Evolutionary conservation across 1,140 invertebrate genomes (phyloP), one percentile per base, ranked within the genome.

Genomic region (Carcinoscorpius rotundicauda): DNA sequence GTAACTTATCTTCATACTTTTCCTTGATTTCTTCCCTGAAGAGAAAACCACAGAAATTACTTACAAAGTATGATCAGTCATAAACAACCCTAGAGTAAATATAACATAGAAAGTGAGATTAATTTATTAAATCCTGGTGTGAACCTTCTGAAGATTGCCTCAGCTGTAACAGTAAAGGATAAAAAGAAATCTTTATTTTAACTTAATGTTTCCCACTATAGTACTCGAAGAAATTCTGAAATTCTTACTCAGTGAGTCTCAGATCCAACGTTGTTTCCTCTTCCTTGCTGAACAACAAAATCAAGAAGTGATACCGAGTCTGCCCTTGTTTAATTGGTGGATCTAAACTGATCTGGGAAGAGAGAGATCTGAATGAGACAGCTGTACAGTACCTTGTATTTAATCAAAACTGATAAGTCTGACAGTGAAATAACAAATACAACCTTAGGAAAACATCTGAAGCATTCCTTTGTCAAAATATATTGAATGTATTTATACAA

Each of bases 281-380:
- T 59, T 84, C 82, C 74, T 92, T 89, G 55, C 87, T 87, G 77
- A 99, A 99, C 4, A 97, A 78, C 52, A 99, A 80, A 48, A 98
- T 95, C 49, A 99, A 80, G 76, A 93, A 99, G 72, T 97, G 95
- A 72, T 85, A 85, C 60, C 93, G 81, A 0, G 97, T 99, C 79
- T 99, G 97, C 70, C 97, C 97, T 78, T 99, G 97, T 76, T 98
- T 98, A 69, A 99, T 98, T 0, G 97, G 97, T 49, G 97, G 97
- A 84, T 99, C 96, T 69, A 99, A 82, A 70, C 93, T 95, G 9
- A 90, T 80, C 84, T 85, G 66, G 51, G 79, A 74, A 68, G 29
- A 29, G 29, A 29, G 29, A 29, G 29, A 29, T 29, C 29, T 29
- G 29, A 29, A 29, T 29, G 2, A 29, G 0, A 29, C 0, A 29